These are phyloP conservation scores for Psix sp. DNA, from an alignment of 1,140 invertebrate species.

Conservation along the genomic window DNA sequence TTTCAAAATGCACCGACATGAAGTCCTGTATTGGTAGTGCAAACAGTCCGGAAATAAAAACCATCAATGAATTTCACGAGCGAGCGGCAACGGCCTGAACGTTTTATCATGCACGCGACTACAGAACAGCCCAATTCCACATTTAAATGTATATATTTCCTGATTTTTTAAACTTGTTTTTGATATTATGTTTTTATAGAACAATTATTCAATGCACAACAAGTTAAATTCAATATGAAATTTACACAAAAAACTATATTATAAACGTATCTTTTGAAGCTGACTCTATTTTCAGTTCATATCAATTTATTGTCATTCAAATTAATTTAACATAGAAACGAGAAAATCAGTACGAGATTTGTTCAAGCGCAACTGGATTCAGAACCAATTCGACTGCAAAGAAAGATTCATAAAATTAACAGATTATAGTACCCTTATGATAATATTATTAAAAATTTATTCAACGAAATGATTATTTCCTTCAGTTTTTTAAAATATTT, in stretches of 20 bases:
- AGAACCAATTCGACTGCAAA: conserved; percentile 35
- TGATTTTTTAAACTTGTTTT: conserved; percentile 35
- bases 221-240: conserved; percentile 29
- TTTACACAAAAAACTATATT: conserved; percentile 8
- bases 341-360: conserved; percentile 35
- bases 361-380: conserved; percentile 38
- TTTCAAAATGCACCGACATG: conserved; percentile 48
- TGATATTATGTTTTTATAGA: conserved; percentile 42
- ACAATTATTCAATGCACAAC: conserved; percentile 26
- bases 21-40: conserved; percentile 29
- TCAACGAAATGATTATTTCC: conserved; percentile 8
- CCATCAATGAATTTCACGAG: conserved; percentile 48
- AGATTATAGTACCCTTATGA: conserved; percentile 32
- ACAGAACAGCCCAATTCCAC: conserved; percentile 43
- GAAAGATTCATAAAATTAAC: conserved; percentile 34
- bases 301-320: conserved; percentile 60
- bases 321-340: conserved; percentile 52
- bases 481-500: not conserved
- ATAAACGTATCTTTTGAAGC: too few species aligned
- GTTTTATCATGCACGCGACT: conserved; percentile 20
- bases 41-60: conserved; percentile 50
- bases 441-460: conserved; percentile 15
- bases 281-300: conserved; percentile 42
- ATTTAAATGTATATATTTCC: conserved; percentile 59
- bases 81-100: conserved; percentile 27